Evolutionary conservation across 1,140 invertebrate species (phyloP).

Genomic region (Heterodera carotae): DNA sequence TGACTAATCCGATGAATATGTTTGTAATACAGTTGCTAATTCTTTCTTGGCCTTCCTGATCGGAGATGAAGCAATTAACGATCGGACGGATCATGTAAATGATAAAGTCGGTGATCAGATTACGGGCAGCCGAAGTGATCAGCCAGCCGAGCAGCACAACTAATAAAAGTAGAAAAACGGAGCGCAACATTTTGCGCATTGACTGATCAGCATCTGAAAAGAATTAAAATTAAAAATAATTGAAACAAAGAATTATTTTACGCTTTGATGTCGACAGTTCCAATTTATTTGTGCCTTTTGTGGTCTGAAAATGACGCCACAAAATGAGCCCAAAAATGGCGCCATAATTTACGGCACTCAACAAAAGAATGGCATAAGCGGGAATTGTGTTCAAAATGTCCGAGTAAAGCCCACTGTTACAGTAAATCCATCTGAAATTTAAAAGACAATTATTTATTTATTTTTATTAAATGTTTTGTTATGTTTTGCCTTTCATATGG

Average conservation of each 20-base stretch:
- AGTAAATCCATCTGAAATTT: background rate
- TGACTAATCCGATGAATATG: background rate
- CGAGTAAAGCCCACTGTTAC: too few species aligned
- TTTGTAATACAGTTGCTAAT: background rate
- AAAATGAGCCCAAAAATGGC: background rate
- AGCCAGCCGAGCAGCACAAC: constrained; percentile 15
- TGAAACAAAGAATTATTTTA: background rate
- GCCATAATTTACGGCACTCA: background rate
- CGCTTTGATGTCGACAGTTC: background rate
- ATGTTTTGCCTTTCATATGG: background rate
- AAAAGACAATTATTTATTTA: background rate
- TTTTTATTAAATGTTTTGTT: background rate
- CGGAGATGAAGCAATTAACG: background rate
- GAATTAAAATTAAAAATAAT: too few species aligned
- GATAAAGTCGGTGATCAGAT: background rate
- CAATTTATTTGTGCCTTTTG: background rate
- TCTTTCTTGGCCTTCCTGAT: background rate
- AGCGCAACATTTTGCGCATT: constrained; percentile 12
- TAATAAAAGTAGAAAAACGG: constrained; percentile 9
- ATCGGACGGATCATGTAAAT: background rate
- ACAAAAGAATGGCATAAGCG: too few species aligned
- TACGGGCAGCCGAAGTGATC: too few species aligned
- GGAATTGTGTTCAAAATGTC: too few species aligned
- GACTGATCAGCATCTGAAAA: background rate
- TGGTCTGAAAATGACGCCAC: background rate